Base-by-base conservation (phyloP, 2,888 invertebrate genomes). In the Agonum fuliginosum region DNA sequence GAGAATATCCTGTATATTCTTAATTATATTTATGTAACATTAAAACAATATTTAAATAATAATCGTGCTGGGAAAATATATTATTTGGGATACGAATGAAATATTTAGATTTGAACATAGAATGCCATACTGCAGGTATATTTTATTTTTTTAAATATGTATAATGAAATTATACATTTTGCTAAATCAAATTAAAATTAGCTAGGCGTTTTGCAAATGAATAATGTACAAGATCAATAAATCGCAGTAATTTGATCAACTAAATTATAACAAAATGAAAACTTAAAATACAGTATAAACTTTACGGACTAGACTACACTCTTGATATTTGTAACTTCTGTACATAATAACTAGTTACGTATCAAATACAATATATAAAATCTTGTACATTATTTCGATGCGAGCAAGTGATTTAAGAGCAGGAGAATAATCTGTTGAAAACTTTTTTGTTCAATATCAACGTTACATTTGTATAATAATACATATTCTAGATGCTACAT, bases 91-190 rank as follows among this genome's bases (percentile, higher is more conserved):
- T 19, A 48, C 14, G 24, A 27, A 58, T 58, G 67, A 67, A 67
- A 67, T 67, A 67, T 37, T 22, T 22, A 19, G n/a, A 41, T 41
- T 67, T 20, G 62, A 65, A 75, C 43, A 75, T 65, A 67, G 62
- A 74, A 74, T 74, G 65, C 74, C 48, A 46, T 65, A 75, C 51
- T 75, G 75, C 75, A 75, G 46, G 65, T 75, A 67, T 75, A 75
- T 34, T 75, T 75, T 65, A 51, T 69, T 76, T 54, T 46, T 67
- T 58, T 76, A 51, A 70, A 70, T 77, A 77, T 69, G 69, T 77
- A 77, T 77, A 77, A 70, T 77, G 70, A 77, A 77, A 77, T 77
- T 70, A 70, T 77, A 77, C 77, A 70, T 58, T 67, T 70, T 77
- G 77, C 77, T 77, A 70, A 74, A 54, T 41, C 41, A 70, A 77